phyloP scores from a whole-genome alignment of 2,797 vertebrate genomes.

The Rhabdophis nuchalis region DNA sequence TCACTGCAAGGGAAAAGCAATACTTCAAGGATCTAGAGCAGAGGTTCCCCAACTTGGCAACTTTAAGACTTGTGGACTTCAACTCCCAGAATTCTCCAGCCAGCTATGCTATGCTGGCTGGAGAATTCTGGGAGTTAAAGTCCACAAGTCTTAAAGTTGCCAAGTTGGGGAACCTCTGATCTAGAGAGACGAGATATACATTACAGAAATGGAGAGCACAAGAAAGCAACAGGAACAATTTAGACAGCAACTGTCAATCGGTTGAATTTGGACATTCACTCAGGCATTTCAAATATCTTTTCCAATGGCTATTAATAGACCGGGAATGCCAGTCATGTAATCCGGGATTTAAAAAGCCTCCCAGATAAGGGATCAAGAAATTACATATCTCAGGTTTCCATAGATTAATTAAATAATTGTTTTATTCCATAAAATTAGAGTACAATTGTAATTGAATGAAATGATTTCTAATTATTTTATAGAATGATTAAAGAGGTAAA shows the following conservation, averaged over 20 bases:
- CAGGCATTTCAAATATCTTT: not conserved
- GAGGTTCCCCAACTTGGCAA: too few species aligned
- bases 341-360: not conserved
- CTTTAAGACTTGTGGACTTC: too few species aligned
- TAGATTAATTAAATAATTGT: not conserved
- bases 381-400: not conserved
- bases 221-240: not conserved
- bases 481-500: not conserved
- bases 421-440: not conserved
- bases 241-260: not conserved
- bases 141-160: too few species aligned
- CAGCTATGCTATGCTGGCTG: too few species aligned
- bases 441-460: not conserved
- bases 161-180: too few species aligned
- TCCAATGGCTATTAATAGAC: not conserved
- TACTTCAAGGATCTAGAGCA: not conserved
- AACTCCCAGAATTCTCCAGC: too few species aligned
- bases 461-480: not conserved
- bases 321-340: not conserved
- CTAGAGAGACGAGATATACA: not conserved
- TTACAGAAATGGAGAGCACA: not conserved
- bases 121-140: too few species aligned
- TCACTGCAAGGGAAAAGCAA: not conserved
- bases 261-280: not conserved
- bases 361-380: not conserved